phyloP scores from a whole-genome alignment of 1,140 invertebrate species.

The Pseudomyrmex cubaensis region DNA sequence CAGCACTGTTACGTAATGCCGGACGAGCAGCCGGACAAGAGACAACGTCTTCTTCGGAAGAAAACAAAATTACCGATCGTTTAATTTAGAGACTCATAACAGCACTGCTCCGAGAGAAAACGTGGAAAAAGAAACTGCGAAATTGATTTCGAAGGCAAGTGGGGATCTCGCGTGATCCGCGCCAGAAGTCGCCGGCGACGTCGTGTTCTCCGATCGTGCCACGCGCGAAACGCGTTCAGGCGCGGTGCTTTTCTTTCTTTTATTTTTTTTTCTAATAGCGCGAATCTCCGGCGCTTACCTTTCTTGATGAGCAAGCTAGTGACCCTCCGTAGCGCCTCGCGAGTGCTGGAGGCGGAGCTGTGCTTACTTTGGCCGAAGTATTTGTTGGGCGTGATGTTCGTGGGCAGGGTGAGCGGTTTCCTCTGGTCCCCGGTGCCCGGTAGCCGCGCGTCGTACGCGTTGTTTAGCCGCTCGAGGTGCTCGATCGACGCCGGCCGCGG shows the following conservation, averaged over 20 bases:
- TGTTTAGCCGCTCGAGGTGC: constrained; percentile 90
- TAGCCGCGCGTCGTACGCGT: constrained; percentile 84
- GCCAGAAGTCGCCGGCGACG: not conserved
- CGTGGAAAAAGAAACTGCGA: not conserved
- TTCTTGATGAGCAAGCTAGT: constrained; percentile 94
- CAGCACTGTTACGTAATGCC: constrained; percentile 3
- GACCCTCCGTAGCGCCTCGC: constrained; percentile 93
- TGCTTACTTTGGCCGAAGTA: constrained; percentile 91
- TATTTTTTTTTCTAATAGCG: constrained; percentile 61
- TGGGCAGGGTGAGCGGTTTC: constrained; percentile 93
- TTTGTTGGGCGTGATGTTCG: constrained; percentile 92
- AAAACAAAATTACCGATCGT: too few relatives aligned
- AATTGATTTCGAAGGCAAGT: not conserved
- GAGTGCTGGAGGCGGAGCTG: constrained; percentile 88
- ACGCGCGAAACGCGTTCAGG: constrained; percentile 18
- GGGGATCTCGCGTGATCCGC: not conserved
- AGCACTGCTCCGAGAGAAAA: constrained; percentile 5
- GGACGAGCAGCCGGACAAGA: not conserved
- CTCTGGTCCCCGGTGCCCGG: constrained; percentile 86
- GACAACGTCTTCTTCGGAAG: not conserved
- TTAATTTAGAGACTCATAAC: constrained; percentile 1
- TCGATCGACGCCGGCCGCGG: constrained; percentile 92
- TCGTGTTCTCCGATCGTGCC: constrained; percentile 47
- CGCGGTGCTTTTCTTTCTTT: constrained; percentile 31
- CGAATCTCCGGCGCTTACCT: constrained; percentile 87